These are phyloP conservation scores for Hyalella azteca DNA, from an alignment of 2,888 invertebrate genomes.

Conservation along the genomic window DNA sequence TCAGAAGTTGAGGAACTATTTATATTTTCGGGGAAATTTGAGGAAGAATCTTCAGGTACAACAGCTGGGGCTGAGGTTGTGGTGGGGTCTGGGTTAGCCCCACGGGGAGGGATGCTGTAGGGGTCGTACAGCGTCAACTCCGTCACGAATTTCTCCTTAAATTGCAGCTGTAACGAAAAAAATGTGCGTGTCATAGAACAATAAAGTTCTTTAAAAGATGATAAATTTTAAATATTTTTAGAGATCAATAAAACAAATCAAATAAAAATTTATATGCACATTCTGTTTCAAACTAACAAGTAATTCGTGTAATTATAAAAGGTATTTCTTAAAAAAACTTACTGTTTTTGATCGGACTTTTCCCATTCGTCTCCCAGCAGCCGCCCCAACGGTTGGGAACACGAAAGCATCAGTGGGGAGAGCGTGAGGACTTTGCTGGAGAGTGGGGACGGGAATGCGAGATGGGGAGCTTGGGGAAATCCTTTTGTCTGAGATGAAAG, in stretches of 20 bases:
- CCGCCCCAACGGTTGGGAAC: neutral
- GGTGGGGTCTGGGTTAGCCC: neutral
- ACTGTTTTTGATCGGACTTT: conserved; percentile 9
- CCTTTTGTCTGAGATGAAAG: too few species aligned
- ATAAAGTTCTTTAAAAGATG: neutral
- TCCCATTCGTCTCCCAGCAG: conserved; percentile 17
- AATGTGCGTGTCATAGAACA: neutral
- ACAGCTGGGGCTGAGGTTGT: neutral
- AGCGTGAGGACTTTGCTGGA: conserved; percentile 6
- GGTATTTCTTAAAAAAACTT: neutral
- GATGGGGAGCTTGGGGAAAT: neutral
- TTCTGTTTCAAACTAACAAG: neutral
- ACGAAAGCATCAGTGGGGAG: conserved; percentile 3
- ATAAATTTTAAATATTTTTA: neutral
- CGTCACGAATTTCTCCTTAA: conserved; percentile 48
- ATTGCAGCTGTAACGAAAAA: conserved; percentile 34
- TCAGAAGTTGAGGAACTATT: neutral
- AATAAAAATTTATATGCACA: neutral
- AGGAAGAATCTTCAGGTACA: too few species aligned
- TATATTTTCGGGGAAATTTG: neutral
- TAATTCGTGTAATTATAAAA: neutral
- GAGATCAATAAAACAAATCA: neutral
- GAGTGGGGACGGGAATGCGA: conserved; percentile 6
- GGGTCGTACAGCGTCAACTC: conserved; percentile 45
- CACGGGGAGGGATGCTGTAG: neutral